Conservation (phyloP, 2,888 invertebrate genomes). For the Eupithecia insigniata region DNA sequence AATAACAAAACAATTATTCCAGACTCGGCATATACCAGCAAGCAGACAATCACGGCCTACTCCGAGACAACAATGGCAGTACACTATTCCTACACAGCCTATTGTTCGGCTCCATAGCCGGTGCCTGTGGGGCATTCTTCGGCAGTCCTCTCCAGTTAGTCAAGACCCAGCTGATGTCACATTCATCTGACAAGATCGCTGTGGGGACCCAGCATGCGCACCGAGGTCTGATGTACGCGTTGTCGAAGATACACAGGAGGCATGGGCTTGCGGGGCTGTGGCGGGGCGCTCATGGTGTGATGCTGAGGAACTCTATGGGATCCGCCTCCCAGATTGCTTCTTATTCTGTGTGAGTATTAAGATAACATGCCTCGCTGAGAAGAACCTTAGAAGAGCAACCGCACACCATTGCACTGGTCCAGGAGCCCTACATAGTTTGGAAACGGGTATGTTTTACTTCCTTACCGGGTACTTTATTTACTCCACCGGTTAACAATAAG, state of each 20-base stretch:
- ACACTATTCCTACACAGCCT: slow-evolving; percentile 88
- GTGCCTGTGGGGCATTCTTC: slow-evolving; percentile 89
- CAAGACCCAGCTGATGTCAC: slow-evolving; percentile 94
- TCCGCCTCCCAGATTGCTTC: slow-evolving; percentile 93
- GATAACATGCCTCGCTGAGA: too few relatives aligned
- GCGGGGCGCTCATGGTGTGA: slow-evolving; percentile 90
- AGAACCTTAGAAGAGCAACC: too few relatives aligned
- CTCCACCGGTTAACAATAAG: too few relatives aligned
- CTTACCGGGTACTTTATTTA: too few relatives aligned
- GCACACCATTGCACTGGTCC: too few relatives aligned
- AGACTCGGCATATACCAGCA: slow-evolving; percentile 91
- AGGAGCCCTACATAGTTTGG: too few relatives aligned
- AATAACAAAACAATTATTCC: slow-evolving; percentile 45
- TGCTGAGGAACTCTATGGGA: slow-evolving; percentile 91
- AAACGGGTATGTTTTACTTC: too few relatives aligned
- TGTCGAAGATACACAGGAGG: slow-evolving; percentile 83
- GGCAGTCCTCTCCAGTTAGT: slow-evolving; percentile 96
- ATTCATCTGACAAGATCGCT: slow-evolving; percentile 90
- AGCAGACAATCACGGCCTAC: slow-evolving; percentile 86
- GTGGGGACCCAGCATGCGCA: slow-evolving; percentile 95
- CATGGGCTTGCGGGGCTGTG: slow-evolving; percentile 85
- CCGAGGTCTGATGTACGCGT: slow-evolving; percentile 86
- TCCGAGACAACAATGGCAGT: slow-evolving; percentile 86
- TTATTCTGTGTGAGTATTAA: slow-evolving; percentile 84
- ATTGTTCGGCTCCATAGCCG: slow-evolving; percentile 89